Evolutionary conservation across 1,140 invertebrate genomes (phyloP).

Genomic region (Nomia melanderi): DNA sequence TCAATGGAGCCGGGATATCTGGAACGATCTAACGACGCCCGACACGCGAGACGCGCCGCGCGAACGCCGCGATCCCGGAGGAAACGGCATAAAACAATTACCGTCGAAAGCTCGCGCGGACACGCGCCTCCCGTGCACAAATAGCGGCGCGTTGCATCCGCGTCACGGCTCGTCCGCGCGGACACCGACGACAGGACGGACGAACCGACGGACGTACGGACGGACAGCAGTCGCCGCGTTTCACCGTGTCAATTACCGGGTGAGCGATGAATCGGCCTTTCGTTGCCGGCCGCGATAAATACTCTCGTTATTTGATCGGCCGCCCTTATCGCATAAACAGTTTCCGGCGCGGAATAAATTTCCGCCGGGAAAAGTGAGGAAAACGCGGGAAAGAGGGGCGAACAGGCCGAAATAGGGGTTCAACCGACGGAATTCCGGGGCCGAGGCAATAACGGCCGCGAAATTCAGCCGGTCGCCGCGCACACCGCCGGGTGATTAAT

Average conservation of each 20-base stretch:
- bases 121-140: background rate
- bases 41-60: too few relatives aligned
- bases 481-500: slow-evolving; percentile 65
- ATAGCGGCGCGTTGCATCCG: background rate
- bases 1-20: too few relatives aligned
- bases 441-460: background rate
- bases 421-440: background rate
- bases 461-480: too few relatives aligned
- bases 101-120: too few relatives aligned
- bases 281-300: slow-evolving; percentile 30
- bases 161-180: background rate
- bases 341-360: slow-evolving; percentile 18
- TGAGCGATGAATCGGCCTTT: slow-evolving; percentile 32
- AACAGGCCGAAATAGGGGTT: too few relatives aligned
- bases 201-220: background rate
- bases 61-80: too few relatives aligned
- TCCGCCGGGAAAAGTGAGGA: background rate
- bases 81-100: too few relatives aligned
- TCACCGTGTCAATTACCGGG: slow-evolving; percentile 28
- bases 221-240: slow-evolving; percentile 7
- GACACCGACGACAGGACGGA: too few relatives aligned
- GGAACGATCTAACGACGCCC: too few relatives aligned
- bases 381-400: too few relatives aligned
- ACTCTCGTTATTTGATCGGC: slow-evolving; percentile 33
- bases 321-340: slow-evolving; percentile 32